These are phyloP conservation scores for Parotocinclus haroldoi DNA, from an alignment of 2,797 vertebrate genomes.

Conservation along the genomic window DNA sequence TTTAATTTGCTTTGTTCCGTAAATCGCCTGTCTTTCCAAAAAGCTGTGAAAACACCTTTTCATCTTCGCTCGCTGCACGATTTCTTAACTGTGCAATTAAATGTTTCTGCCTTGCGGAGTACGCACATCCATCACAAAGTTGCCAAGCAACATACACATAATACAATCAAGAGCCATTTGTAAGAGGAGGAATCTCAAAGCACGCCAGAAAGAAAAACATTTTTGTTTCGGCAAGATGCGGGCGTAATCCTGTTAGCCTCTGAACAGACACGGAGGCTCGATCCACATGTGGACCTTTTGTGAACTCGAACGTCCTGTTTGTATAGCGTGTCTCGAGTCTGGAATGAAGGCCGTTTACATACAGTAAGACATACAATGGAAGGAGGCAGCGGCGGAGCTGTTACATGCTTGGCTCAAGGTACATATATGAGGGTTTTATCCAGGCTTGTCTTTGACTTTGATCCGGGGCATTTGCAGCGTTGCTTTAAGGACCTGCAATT, in stretches of 20 bases:
- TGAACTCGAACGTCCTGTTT: constrained; percentile 31
- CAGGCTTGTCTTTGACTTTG: constrained; percentile 30
- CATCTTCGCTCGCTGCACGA: constrained; percentile 44
- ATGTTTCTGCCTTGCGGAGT: constrained; percentile 53
- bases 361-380: constrained; percentile 12
- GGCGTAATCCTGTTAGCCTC: constrained; percentile 42
- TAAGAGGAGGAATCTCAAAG: constrained; percentile 49
- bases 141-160: constrained; percentile 62
- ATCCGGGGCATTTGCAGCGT: constrained; percentile 48
- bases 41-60: constrained; percentile 62
- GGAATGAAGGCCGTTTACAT: constrained; percentile 23
- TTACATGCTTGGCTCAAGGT: constrained; percentile 46
- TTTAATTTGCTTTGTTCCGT: constrained; percentile 55
- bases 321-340: constrained; percentile 30
- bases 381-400: constrained; percentile 43
- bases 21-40: constrained; percentile 60
- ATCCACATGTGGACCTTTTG: constrained; percentile 32
- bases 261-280: constrained; percentile 50
- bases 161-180: constrained; percentile 52
- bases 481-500: constrained; percentile 2
- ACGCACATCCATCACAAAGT: constrained; percentile 54
- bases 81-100: constrained; percentile 54
- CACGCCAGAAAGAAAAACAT: constrained; percentile 59
- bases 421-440: constrained; percentile 35
- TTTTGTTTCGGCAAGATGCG: constrained; percentile 57